A percentile compares a stretch with the other conserved stretches of the same genome.
Conservation (phyloP, 2,113 vertebrate genomes). For the Chaetodon trifascialis region DNA sequence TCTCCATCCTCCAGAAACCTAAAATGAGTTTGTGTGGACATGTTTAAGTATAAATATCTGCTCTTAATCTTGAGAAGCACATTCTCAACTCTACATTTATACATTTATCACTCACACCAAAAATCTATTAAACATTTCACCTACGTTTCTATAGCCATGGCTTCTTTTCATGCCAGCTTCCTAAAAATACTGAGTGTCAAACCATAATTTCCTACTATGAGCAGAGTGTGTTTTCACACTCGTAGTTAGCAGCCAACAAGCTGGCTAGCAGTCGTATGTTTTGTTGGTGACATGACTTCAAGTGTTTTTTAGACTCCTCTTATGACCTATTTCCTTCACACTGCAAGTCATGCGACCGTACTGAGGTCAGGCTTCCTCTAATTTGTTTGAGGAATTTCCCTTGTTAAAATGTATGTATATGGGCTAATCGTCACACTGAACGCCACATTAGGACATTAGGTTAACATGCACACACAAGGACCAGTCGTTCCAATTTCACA, state of each 20-base stretch:
- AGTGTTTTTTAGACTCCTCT: background rate
- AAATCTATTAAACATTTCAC: too few species aligned
- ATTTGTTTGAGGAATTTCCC: conserved; percentile 39
- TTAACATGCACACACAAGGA: background rate
- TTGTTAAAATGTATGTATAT: background rate
- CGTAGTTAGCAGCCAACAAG: too few species aligned
- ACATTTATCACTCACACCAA: background rate
- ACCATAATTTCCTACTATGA: too few species aligned
- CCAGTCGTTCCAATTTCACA: background rate
- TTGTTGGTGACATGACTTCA: too few species aligned
- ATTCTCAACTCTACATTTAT: background rate
- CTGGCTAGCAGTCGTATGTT: too few species aligned
- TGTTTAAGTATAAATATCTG: too few species aligned
- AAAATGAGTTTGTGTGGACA: too few species aligned
- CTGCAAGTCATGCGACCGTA: conserved; percentile 17
- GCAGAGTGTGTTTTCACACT: too few species aligned
- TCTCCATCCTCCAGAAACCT: background rate
- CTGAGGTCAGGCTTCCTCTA: conserved; percentile 19
- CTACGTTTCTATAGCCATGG: too few species aligned
- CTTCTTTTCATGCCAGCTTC: background rate
- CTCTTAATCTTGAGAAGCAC: background rate
- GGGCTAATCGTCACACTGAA: background rate
- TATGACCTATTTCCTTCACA: conserved; percentile 34
- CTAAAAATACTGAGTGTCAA: too few species aligned
- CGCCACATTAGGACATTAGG: background rate